Percentiles rank a stretch among this genome's conserved stretches.
These are phyloP conservation scores for Nowickia ferox DNA, from an alignment of 2,888 invertebrate species.

Conservation along the genomic window DNA sequence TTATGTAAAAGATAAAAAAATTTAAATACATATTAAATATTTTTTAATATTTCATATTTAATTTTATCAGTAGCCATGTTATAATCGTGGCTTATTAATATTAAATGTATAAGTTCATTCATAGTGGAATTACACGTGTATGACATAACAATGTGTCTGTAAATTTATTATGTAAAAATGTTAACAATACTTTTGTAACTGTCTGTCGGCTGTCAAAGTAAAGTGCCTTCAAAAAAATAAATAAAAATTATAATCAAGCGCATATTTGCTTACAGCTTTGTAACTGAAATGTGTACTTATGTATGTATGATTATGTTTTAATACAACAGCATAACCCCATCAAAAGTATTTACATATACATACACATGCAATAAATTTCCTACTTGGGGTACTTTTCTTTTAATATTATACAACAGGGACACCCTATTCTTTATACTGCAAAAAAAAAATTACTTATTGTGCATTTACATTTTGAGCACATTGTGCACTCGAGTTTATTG, in stretches of 20 bases:
- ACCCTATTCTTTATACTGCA: background rate
- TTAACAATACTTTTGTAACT: background rate
- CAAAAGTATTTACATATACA: background rate
- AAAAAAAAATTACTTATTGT: background rate
- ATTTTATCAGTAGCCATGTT: conserved; percentile 6
- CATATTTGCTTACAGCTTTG: background rate
- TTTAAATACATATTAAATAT: background rate
- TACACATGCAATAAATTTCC: background rate
- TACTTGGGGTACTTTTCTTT: too few relatives aligned
- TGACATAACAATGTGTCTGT: conserved; percentile 50
- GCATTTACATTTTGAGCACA: conserved; percentile 26
- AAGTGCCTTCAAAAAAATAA: background rate
- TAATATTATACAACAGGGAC: background rate
- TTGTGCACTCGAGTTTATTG: conserved; percentile 1
- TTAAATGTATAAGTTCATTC: conserved; percentile 35
- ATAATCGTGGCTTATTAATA: conserved; percentile 36
- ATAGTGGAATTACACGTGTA: conserved; percentile 46
- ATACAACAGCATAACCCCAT: background rate
- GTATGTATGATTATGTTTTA: background rate
- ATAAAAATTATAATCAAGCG: background rate
- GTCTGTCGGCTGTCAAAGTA: background rate
- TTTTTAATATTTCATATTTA: conserved; percentile 2
- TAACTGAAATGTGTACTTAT: background rate
- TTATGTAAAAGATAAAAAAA: background rate
- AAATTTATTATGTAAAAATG: conserved; percentile 37